phyloP scores from a whole-genome alignment of 2,113 vertebrate genomes.

The Nothocercus nigrocapillus region DNA sequence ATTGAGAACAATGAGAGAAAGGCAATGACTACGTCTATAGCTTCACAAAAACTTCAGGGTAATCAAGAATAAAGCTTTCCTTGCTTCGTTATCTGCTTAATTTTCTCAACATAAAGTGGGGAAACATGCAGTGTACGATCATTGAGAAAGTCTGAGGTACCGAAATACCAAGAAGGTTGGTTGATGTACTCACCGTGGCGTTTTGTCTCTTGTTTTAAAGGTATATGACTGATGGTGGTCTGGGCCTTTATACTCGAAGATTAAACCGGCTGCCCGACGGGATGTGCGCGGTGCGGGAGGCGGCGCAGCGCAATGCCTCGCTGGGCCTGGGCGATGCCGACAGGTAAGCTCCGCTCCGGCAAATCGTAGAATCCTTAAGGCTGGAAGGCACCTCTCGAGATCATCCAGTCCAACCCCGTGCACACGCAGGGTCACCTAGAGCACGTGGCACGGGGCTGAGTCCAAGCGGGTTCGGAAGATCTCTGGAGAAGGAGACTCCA shows the following conservation, averaged over 20 bases:
- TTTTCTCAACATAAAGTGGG: rapidly evolving
- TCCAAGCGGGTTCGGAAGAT: too few relatives aligned
- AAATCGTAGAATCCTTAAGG: too few relatives aligned
- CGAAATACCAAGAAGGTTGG: rapidly evolving
- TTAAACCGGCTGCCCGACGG: slow-evolving; percentile 93
- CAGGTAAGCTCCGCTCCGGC: slow-evolving; percentile 81
- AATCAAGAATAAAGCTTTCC: background rate
- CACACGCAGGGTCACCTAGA: too few relatives aligned
- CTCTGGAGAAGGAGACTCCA: too few relatives aligned
- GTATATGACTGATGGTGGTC: slow-evolving; percentile 95
- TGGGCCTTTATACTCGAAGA: slow-evolving; percentile 92
- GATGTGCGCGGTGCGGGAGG: slow-evolving; percentile 93
- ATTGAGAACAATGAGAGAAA: rapidly evolving
- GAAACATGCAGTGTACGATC: rapidly evolving
- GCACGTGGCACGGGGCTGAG: too few relatives aligned
- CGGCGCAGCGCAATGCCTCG: slow-evolving; percentile 85
- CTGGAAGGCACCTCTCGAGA: too few relatives aligned
- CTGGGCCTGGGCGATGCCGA: slow-evolving; percentile 93
- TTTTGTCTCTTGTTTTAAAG: slow-evolving; percentile 68
- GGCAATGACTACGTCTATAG: background rate
- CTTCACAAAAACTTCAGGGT: rapidly evolving
- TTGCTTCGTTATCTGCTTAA: rapidly evolving
- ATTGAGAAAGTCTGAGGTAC: rapidly evolving
- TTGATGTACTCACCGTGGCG: rapidly evolving
- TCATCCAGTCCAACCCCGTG: too few relatives aligned